A percentile compares a stretch with the other conserved stretches of the same genome.
Conservation (phyloP, 2,113 vertebrate genomes). For the Capreolus pygargus region DNA sequence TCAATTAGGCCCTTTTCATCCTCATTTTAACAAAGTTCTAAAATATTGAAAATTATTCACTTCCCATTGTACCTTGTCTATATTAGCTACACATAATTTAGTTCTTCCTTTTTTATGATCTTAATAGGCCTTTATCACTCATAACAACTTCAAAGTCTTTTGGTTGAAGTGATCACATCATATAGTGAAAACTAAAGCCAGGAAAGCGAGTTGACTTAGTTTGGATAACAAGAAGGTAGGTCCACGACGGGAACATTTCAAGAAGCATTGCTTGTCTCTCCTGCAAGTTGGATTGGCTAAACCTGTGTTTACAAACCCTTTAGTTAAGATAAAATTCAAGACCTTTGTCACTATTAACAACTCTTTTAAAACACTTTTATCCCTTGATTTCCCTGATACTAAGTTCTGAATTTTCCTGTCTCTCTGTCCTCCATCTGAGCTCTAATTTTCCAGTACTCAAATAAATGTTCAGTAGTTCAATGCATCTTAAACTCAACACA, state of each 20-base stretch:
- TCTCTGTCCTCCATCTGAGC: not conserved
- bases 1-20: not conserved
- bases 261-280: constrained; percentile 86
- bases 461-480: not conserved
- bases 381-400: not conserved
- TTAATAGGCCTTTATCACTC: not conserved
- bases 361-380: not conserved
- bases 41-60: not conserved
- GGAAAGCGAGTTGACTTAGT: constrained; percentile 89
- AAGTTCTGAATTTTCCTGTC: not conserved
- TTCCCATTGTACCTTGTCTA: not conserved
- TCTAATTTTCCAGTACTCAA: not conserved
- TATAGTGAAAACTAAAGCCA: constrained; percentile 93
- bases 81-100: not conserved
- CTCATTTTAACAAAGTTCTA: not conserved
- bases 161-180: constrained; percentile 85
- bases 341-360: constrained; percentile 38
- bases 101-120: not conserved
- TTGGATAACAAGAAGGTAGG: constrained; percentile 92
- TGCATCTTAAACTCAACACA: not conserved
- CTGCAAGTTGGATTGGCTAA: constrained; percentile 89
- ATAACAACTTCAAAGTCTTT: not conserved
- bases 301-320: constrained; percentile 90
- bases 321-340: constrained; percentile 89
- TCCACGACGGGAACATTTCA: constrained; percentile 92